Percentiles rank a stretch among this genome's conserved stretches.
Evolutionary conservation across 2,797 vertebrate genomes (phyloP).

Genomic region (Liasis olivaceus): DNA sequence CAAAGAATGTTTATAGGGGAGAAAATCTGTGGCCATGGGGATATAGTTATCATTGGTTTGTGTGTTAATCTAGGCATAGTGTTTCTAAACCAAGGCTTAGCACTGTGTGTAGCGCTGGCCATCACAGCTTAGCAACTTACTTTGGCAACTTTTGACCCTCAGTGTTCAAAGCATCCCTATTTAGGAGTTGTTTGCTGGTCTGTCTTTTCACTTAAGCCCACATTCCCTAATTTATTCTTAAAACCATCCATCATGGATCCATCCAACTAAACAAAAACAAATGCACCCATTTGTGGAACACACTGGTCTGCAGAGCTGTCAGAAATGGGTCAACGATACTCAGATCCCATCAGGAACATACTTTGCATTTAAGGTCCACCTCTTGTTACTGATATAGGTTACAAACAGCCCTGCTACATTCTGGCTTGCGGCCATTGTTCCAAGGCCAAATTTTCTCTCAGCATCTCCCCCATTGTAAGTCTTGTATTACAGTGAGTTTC

Average conservation of each 20-base stretch:
- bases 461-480: not conserved
- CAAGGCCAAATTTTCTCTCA: not conserved
- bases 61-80: not conserved
- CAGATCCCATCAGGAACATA: conserved; percentile 42
- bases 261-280: not conserved
- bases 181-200: not conserved
- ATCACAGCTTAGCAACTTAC: not conserved
- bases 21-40: not conserved
- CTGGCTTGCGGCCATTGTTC: conserved; percentile 6
- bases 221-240: not conserved
- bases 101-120: not conserved
- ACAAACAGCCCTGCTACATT: conserved; percentile 28
- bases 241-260: not conserved
- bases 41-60: not conserved
- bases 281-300: not conserved
- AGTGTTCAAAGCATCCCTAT: not conserved
- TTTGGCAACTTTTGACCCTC: not conserved
- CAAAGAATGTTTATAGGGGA: not conserved
- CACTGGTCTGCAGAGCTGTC: not conserved
- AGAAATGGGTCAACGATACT: conserved; percentile 38
- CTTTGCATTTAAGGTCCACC: not conserved
- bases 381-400: not conserved
- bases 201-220: not conserved
- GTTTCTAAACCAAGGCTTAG: not conserved
- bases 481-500: conserved; percentile 2